phyloP scores from a whole-genome alignment of 2,888 invertebrate species.

The Trachelus troglodyta region DNA sequence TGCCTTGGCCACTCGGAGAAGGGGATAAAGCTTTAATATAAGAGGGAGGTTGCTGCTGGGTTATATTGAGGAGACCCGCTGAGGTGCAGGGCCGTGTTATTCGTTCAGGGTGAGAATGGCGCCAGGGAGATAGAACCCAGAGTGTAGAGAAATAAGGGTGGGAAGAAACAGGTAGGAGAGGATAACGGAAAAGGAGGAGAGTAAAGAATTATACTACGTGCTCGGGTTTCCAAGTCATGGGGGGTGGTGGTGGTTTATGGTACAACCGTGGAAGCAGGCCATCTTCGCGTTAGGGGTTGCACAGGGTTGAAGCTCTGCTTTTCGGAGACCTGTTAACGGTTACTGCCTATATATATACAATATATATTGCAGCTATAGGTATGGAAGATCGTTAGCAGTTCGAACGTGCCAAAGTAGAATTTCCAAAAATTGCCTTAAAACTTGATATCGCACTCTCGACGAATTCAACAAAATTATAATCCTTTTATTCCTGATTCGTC shows the following conservation, averaged over 20 bases:
- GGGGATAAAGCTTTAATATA: background rate
- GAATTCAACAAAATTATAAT: too few relatives aligned
- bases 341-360: conserved; percentile 26
- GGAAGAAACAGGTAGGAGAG: conserved; percentile 22
- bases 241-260: conserved; percentile 42
- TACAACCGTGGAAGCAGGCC: conserved; percentile 33
- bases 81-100: too few relatives aligned
- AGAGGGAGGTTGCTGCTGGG: conserved; percentile 4
- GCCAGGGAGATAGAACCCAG: conserved; percentile 27
- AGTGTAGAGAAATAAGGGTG: conserved; percentile 26
- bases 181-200: conserved; percentile 7
- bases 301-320: conserved; percentile 14
- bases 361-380: too few relatives aligned
- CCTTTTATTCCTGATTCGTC: too few relatives aligned
- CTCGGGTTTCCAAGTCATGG: conserved; percentile 46
- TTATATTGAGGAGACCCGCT: background rate
- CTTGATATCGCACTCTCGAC: too few relatives aligned
- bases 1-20: background rate
- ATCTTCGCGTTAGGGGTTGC: conserved; percentile 1
- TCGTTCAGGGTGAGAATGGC: too few relatives aligned
- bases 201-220: conserved; percentile 56
- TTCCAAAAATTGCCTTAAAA: too few relatives aligned
- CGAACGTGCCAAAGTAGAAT: too few relatives aligned
- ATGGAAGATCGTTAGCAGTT: too few relatives aligned
- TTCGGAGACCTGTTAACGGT: conserved; percentile 41